Evolutionary conservation across 2,113 vertebrate genomes (phyloP).

Genomic region (cat (Felis catus)): F.catus_Fca126_mat1.0 CM031425.1:54861001-54861500

Average conservation of each 20-base stretch:
- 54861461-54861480: rapidly evolving
- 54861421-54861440: background rate
- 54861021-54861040: too few species aligned
- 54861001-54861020: too few species aligned
- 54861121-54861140: rapidly evolving
- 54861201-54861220: background rate
- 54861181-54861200: background rate
- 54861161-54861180: rapidly evolving
- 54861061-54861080: background rate
- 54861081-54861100: background rate
- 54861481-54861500: background rate
- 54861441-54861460: background rate
- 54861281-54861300: background rate
- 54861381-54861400: background rate
- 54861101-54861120: background rate
- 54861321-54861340: background rate
- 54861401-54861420: background rate
- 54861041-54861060: too few species aligned
- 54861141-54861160: too few species aligned
- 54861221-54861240: background rate
- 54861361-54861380: background rate
- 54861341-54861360: background rate
- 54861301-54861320: background rate
- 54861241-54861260: too few species aligned
- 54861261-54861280: background rate